Evolutionary conservation across 2,888 invertebrate genomes (phyloP), one percentile per base, ranked within the genome.

Genomic region (Labia minor): DNA sequence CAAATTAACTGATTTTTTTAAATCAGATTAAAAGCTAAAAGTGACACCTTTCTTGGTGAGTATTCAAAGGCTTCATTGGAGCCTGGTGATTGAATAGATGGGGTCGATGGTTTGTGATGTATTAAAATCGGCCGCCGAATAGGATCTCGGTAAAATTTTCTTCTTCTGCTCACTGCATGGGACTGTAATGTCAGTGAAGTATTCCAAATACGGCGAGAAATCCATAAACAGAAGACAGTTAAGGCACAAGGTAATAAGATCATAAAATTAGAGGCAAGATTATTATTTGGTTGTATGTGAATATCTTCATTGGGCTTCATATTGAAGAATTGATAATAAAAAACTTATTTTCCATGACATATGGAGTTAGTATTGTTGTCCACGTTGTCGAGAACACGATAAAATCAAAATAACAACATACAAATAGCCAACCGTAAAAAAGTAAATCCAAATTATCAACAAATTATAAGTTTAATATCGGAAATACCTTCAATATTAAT

Each of bases 131-230:
- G 49, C 16, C 49, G 4, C 14, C 49, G 49, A n/a, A 66, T 49
- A 19, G 69, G 68, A 37, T 69, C 68, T n/a, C 68, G 67, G 8
- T 61, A 65, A 11, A 69, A 21, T 67, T 68, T 69, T 61, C 69
- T 64, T 62, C 69, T 61, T 11, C 69, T 65, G 62, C 69, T 69
- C 63, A 69, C 68, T 49, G 67, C 66, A 33, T 68, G 65, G 10
- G 69, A 64, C 33, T 66, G 64, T 37, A 65, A 21, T n/a, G 68
- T 62, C 21, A 66, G 21, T 8, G 66, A 62, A 20, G 26, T 66
- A 16, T n/a, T 65, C 68, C 68, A 66, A 61, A 66, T 62, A 37
- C 66, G 62, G n/a, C 65, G 64, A 19, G 66, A 61, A 62, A 64
- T 62, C 68, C 68, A 68, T 20, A 49, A 16, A 16, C 49, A 49